phyloP scores from a whole-genome alignment of 2,888 invertebrate genomes.

The Andrena minutula region DNA sequence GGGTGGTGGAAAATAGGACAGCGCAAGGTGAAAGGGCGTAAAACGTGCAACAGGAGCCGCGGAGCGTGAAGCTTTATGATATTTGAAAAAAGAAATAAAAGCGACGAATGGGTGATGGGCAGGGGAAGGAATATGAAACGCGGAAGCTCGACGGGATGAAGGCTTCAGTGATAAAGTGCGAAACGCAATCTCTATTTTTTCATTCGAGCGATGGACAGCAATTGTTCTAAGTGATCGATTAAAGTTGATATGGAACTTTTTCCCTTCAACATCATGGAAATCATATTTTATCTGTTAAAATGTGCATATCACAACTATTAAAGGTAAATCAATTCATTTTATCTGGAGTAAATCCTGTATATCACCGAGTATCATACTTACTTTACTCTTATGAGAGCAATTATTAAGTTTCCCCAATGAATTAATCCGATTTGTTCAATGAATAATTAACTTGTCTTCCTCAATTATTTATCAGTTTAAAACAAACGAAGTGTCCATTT shows the following conservation, averaged over 20 bases:
- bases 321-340: too few relatives aligned
- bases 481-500: too few relatives aligned
- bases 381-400: too few relatives aligned
- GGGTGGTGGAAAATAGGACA: conserved; percentile 14
- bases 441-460: too few relatives aligned
- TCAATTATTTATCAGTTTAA: too few relatives aligned
- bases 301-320: too few relatives aligned
- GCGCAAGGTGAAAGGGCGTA: conserved; percentile 34
- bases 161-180: conserved; percentile 54
- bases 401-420: too few relatives aligned
- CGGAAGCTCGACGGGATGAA: conserved; percentile 42
- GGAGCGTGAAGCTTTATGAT: conserved; percentile 74
- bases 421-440: too few relatives aligned
- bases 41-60: conserved; percentile 33
- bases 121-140: conserved; percentile 36
- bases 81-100: conserved; percentile 72
- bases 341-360: too few relatives aligned
- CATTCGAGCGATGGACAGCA: conserved; percentile 41
- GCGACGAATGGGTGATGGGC: conserved; percentile 53
- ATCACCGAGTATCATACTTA: too few relatives aligned
- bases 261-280: background rate
- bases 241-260: background rate
- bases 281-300: background rate
- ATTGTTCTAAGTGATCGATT: conserved; percentile 8
- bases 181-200: conserved; percentile 25